Base-by-base conservation (phyloP, 2,797 vertebrate species). In the Poecilia velifera region DNA sequence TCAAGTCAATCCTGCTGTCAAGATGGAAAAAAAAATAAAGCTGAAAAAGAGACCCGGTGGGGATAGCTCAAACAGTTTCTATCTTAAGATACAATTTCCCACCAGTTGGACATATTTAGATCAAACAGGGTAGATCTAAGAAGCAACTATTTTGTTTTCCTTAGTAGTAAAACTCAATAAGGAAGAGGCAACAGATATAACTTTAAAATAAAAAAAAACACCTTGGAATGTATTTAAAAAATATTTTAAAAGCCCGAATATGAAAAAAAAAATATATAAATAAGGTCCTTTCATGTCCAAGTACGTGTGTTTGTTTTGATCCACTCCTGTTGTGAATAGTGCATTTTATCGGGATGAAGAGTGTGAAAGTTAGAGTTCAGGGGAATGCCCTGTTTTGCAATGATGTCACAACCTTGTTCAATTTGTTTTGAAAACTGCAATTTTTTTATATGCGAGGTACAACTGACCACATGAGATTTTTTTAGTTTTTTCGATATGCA, bases 21-120 rank as follows among this genome's bases (percentile, higher is more conserved):
- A 87, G 73, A 87, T 81, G 76, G 79, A 89, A 90, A 89, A 90
- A 90, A 89, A 90, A 83, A 91, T 86, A 89, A 90, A 84, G 70
- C 77, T 34, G 82, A 81, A 87, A 87, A 81, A 84, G 76, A 72
- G 59, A 1, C 41, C 72, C 82, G 84, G 82, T 72, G 73, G 87
- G 87, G 89, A 87, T 72, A 70, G 72, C 76, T 76, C 34, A 84
- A 86, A 88, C 90, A 87, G 71, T 81, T 89, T 83, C 80, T 80
- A 85, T 85, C 88, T 84, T 83, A 83, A 76, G 90, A 90, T 84
- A 84, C 75, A 83, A 53, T 82, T 80, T 79, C 88, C 84, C 86
- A 85, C 82, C 79, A 79, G n/a, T 57, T 83, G 72, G 77, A 87
- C 88, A 91, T 86, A 90, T 88, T 89, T 92, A 93, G 89, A 89